Evolutionary conservation across 2,113 vertebrate species (phyloP), one percentile per base, ranked within the genome.

Genomic region (Nyctibius bracteatus): DNA sequence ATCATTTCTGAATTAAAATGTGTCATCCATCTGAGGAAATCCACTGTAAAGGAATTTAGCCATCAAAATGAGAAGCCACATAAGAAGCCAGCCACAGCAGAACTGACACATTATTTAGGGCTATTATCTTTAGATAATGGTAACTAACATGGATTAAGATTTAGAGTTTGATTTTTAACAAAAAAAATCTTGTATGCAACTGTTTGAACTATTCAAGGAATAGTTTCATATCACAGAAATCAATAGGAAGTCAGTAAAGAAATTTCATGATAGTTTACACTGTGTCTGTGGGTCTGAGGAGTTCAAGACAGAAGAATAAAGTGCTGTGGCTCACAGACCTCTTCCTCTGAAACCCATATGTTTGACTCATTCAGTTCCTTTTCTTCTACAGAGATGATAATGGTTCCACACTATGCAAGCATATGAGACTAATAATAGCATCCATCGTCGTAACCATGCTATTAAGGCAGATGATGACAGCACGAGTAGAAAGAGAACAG

Each of bases 381-480:
- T 94, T 96, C 23, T 55, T 96, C 63, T 72, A 91, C 54, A 71
- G 84, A 91, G 71, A 94, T 88, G 73, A 90, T 83, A 96, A 96
- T 91, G 78, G 43, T 52, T 93, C 90, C 47, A 80, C 81, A 43
- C 33, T 52, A 86, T 92, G 77, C 75, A 97, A 97, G 85, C 83
- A 93, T 87, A 70, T 80, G 95, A 93, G 58, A 85, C 84, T 96
- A 98, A 82, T 91, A 97, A 96, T 67, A 95, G 49, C 90, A 97
- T 96, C 67, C 74, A 90, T 96, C 46, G 61, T 94, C 92, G 94
- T 91, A 96, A 97, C 74, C 87, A 41, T 96, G 80, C 52, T 83
- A 93, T 96, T 86, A 65, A 97, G 78, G 95, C 61, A 94, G 46
- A 72, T 67, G 86, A 96, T 90, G 94, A 97, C 94, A 98, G 95